phyloP scores from a whole-genome alignment of 2,888 invertebrate genomes.

The Microdon myrmicae region DNA sequence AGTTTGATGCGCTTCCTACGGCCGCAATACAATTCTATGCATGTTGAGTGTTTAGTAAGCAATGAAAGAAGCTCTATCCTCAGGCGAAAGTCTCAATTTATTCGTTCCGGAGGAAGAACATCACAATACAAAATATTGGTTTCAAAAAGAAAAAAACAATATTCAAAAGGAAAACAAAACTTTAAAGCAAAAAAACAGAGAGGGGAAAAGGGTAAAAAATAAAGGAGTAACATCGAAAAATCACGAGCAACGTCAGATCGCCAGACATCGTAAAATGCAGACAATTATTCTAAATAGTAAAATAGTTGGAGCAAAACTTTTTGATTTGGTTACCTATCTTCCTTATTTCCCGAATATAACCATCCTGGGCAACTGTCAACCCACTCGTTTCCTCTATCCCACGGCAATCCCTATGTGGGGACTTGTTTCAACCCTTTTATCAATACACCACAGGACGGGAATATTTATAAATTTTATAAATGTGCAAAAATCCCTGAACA shows the following conservation, averaged over 20 bases:
- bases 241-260: background rate
- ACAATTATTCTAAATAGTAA: conserved; percentile 26
- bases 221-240: conserved; percentile 1
- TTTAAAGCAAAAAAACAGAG: conserved; percentile 13
- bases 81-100: conserved; percentile 43
- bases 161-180: background rate
- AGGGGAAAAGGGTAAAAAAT: conserved; percentile 4
- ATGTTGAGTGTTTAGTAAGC: conserved; percentile 37
- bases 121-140: conserved; percentile 48
- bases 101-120: conserved; percentile 43
- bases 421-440: too few relatives aligned
- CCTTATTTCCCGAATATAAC: conserved; percentile 3
- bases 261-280: conserved; percentile 17
- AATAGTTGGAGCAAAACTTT: conserved; percentile 46
- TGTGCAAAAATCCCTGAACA: conserved; percentile 29
- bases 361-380: conserved; percentile 3
- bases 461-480: conserved; percentile 50
- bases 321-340: conserved; percentile 2
- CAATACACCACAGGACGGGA: conserved; percentile 46
- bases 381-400: conserved; percentile 7
- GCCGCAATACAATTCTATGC: too few relatives aligned
- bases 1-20: conserved; percentile 16
- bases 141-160: conserved; percentile 40
- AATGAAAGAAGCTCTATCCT: conserved; percentile 49
- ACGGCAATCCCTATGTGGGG: too few relatives aligned